Conservation (phyloP, 2,888 invertebrate genomes). For the Idaea aversata region DNA sequence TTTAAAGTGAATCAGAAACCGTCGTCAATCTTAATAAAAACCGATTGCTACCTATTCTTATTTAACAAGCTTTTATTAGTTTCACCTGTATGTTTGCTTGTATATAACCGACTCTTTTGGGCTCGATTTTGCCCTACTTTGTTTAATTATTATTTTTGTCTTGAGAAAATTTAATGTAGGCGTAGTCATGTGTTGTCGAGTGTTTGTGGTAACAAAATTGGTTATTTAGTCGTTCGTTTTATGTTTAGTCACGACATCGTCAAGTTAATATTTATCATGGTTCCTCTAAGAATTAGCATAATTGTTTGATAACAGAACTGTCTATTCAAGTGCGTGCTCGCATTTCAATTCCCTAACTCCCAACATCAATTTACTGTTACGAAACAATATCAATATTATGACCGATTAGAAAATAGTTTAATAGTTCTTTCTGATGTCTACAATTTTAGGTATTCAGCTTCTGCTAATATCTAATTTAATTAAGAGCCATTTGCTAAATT, state of each 20-base stretch:
- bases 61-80: not conserved
- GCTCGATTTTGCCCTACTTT: not conserved
- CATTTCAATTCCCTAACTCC: not conserved
- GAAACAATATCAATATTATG: not conserved
- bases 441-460: too few relatives aligned
- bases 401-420: too few relatives aligned
- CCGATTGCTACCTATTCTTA: not conserved
- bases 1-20: not conserved
- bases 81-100: too few relatives aligned
- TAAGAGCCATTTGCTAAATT: too few relatives aligned
- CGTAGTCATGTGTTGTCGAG: constrained; percentile 2
- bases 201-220: constrained; percentile 19
- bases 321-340: not conserved
- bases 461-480: too few relatives aligned
- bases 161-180: not conserved
- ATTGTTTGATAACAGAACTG: not conserved
- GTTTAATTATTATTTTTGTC: not conserved
- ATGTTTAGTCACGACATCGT: constrained; percentile 18
- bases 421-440: too few relatives aligned
- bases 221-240: constrained; percentile 21
- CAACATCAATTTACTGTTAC: not conserved
- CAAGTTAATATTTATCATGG: not conserved
- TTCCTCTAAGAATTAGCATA: not conserved
- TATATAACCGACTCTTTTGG: too few relatives aligned
- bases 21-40: not conserved